phyloP scores from a whole-genome alignment of 1,140 invertebrate genomes.

The Bombus confusus region DNA sequence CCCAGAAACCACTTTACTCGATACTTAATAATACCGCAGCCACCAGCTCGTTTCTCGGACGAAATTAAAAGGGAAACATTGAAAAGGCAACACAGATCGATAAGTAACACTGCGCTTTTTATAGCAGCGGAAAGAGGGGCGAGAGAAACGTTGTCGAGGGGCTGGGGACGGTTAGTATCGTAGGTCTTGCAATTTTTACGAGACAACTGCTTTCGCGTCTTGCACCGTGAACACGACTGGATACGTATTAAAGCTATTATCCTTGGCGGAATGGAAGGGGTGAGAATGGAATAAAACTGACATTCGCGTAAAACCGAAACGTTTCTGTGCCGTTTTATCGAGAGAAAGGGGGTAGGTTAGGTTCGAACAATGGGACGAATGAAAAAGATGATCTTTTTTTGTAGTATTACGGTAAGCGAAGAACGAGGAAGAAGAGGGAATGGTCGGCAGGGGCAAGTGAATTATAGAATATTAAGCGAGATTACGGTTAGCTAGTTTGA shows the following conservation, averaged over 20 bases:
- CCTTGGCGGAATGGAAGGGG: not conserved
- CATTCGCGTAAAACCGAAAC: conserved; percentile 29
- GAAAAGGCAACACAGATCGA: conserved; percentile 41
- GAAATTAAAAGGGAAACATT: conserved; percentile 52
- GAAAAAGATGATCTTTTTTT: not conserved
- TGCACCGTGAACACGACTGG: conserved; percentile 42
- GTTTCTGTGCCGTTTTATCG: conserved; percentile 4
- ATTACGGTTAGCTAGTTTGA: no score
- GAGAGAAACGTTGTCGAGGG: not conserved
- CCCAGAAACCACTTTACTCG: conserved; percentile 22
- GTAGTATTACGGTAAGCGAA: not conserved
- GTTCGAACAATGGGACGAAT: not conserved
- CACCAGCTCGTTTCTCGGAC: conserved; percentile 4
- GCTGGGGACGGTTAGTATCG: conserved; percentile 13
- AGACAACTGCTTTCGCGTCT: conserved; percentile 58
- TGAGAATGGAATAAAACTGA: conserved; percentile 16
- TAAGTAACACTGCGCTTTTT: conserved; percentile 15
- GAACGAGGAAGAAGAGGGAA: no score
- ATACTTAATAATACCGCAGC: conserved; percentile 33
- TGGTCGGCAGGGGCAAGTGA: no score
- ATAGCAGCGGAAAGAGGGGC: not conserved
- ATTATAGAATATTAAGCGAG: no score
- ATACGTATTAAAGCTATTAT: conserved; percentile 69
- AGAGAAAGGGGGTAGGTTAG: not conserved
- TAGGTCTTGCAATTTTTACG: conserved; percentile 61